A percentile compares a stretch with the other conserved stretches of the same genome.
phyloP scores from a whole-genome alignment of 2,888 invertebrate species.

The Abrostola triplasia region DNA sequence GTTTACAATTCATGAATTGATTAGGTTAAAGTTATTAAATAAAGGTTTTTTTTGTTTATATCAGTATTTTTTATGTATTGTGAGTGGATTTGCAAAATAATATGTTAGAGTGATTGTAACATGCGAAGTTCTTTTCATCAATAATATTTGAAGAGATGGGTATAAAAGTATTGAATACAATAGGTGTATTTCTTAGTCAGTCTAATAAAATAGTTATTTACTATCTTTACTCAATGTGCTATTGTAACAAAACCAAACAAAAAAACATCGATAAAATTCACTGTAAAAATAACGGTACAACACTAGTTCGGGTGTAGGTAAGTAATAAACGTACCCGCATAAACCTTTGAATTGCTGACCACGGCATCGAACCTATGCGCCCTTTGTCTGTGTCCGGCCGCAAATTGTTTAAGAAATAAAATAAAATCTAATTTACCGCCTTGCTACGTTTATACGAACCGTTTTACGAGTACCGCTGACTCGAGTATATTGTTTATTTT shows the following conservation, averaged over 20 bases:
- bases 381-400: slow-evolving; percentile 84
- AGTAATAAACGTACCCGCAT: slow-evolving; percentile 87
- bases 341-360: slow-evolving; percentile 88
- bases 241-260: not conserved
- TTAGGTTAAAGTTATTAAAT: too few species aligned
- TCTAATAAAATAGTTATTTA: too few species aligned
- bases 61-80: too few species aligned
- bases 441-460: slow-evolving; percentile 84
- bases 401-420: slow-evolving; percentile 88
- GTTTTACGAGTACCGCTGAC: slow-evolving; percentile 81
- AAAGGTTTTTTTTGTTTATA: too few species aligned
- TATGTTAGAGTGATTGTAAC: too few species aligned
- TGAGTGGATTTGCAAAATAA: too few species aligned
- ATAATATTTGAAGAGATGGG: not conserved
- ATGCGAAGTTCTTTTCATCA: too few species aligned
- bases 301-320: slow-evolving; percentile 73
- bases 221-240: too few species aligned
- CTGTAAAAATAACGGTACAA: slow-evolving; percentile 47
- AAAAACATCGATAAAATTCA: slow-evolving; percentile 11
- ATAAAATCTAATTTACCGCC: slow-evolving; percentile 87
- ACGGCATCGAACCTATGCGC: slow-evolving; percentile 82
- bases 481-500: slow-evolving; percentile 78
- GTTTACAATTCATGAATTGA: too few species aligned
- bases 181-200: too few species aligned
- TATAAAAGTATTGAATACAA: not conserved